Conservation (phyloP, 1,140 invertebrate species). For the Ostrea denselamellosa region DNA sequence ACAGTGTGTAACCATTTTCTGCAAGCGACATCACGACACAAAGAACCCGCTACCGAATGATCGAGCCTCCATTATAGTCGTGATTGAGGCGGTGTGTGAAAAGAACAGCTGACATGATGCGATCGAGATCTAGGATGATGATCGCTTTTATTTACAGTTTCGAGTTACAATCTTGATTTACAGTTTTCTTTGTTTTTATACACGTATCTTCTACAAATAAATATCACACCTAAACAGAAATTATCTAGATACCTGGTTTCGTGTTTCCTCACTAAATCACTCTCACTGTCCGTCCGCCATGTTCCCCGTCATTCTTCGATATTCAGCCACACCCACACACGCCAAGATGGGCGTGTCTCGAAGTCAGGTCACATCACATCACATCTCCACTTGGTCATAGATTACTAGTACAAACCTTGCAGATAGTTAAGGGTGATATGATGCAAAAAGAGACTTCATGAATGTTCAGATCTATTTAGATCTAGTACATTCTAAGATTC, state of each 20-base stretch:
- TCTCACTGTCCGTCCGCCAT: constrained; percentile 29
- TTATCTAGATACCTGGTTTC: neutral
- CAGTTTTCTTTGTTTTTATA: neutral
- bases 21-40: neutral
- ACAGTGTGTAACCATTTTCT: neutral
- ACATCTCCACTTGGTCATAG: neutral
- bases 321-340: constrained; percentile 27
- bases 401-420: too few species aligned
- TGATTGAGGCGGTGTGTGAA: neutral
- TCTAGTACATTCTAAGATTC: too few species aligned
- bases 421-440: too few species aligned
- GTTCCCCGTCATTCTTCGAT: neutral
- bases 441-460: too few species aligned
- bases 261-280: neutral
- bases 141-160: neutral
- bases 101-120: neutral
- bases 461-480: too few species aligned
- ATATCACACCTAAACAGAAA: neutral
- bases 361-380: constrained; percentile 5
- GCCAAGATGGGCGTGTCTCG: constrained; percentile 24
- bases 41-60: neutral
- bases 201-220: neutral
- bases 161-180: neutral
- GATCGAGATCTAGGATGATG: neutral
- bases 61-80: neutral